Evolutionary conservation across 2,888 invertebrate genomes (phyloP).

Genomic region (Eupithecia subfuscata): DNA sequence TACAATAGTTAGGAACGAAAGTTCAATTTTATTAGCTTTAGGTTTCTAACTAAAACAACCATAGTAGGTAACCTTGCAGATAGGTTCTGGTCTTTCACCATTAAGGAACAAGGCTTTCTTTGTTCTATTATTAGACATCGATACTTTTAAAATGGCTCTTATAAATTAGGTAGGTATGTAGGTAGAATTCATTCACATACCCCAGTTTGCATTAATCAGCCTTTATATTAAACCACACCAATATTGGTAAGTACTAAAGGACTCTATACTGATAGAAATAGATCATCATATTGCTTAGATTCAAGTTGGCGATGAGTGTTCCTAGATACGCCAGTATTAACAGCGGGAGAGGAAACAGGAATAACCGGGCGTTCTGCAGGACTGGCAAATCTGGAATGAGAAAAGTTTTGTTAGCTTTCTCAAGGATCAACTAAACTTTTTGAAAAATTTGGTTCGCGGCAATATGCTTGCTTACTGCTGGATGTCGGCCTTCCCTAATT

Average conservation of each 20-base stretch:
- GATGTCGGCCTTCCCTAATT: background rate
- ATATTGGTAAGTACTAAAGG: slow-evolving; percentile 68
- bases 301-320: slow-evolving; percentile 91
- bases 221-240: background rate
- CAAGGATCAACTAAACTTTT: background rate
- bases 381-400: slow-evolving; percentile 91
- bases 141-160: background rate
- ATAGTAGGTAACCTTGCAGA: background rate
- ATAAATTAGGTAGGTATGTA: background rate
- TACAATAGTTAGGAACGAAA: slow-evolving; percentile 33
- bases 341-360: slow-evolving; percentile 93
- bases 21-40: slow-evolving; percentile 1
- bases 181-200: background rate
- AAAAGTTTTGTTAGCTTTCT: background rate
- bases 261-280: slow-evolving; percentile 93
- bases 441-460: background rate
- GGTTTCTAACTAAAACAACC: background rate
- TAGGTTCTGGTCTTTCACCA: background rate
- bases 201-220: slow-evolving; percentile 1
- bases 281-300: slow-evolving; percentile 92
- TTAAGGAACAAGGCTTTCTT: background rate
- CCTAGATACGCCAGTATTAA: slow-evolving; percentile 90
- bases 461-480: too few relatives aligned
- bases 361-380: slow-evolving; percentile 92
- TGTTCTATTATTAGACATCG: background rate